Base-by-base conservation (phyloP, 64 coral and sea anemone genomes). In the Montipora sp. region DNA sequence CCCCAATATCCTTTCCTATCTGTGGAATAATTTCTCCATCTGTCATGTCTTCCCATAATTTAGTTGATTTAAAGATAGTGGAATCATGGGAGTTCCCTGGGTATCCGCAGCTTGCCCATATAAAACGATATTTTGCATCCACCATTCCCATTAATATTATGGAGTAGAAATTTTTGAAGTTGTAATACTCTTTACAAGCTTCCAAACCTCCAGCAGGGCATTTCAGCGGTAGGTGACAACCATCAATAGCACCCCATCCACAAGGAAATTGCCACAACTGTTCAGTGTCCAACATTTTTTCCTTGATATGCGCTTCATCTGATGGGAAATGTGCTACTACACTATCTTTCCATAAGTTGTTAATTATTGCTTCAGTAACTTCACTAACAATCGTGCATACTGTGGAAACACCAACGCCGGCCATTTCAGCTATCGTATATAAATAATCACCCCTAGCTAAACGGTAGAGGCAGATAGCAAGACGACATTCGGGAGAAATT, bases 241-340 rank as follows among this genome's bases (percentile, higher is more conserved):
- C 89, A 81, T 90, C 89, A 50, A 90, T 49, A 46, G 89, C 89
- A 16, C 57, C 19, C 89, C 89, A 90, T 5, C 76, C 48, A 60
- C 67, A 81, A n/a, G 78, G 78, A 69, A 91, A 91, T 61, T 91
- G 78, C 89, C 89, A 91, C 45, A 72, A 20, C 53, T 82, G 43
- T 24, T 91, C 89, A 45, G 68, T 91, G n/a, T 91, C 89, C 13
- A 81, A 53, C 20, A 89, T 58, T 48, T 89, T 92, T 66, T 92
- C 74, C 65, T 73, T 87, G 19, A 70, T 49, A 13, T 73, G 18
- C 47, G 11, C 63, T 77, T 78, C 51, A 14, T 48, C 20, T 12
- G 47, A 14, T 27, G 87, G 84, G 47, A 89, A 76, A 51, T 76
- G 51, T 89, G 8, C 7, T 3, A 51, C 3, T 7, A 89, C 73